Base-by-base conservation (phyloP, 2,888 invertebrate species). In the Andrena bicolor region DNA sequence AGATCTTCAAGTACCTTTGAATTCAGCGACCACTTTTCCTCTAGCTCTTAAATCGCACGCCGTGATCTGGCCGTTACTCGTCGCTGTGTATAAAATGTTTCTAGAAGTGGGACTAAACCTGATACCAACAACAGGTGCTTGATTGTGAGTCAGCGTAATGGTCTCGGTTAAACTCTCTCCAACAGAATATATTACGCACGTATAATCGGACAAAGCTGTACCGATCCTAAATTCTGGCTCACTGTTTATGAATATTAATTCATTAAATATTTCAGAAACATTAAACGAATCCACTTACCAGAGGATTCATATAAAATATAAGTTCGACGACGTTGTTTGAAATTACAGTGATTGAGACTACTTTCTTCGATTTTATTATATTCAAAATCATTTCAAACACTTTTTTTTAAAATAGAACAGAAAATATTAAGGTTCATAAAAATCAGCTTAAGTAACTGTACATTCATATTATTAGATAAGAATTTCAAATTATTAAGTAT, bases 1-100 rank as follows among this genome's bases (percentile, higher is more conserved):
- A n/a, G n/a, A n/a, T n/a, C n/a, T n/a, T n/a, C n/a, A 4, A 13
- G 85, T 91, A 94, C 94, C 94, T 92, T 92, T 93, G 88, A 94
- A 95, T 90, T 93, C 94, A 73, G 90, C 92, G 86, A 92, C 92
- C 72, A 91, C 86, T 89, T 94, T 94, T 63, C 94, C 95, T 74
- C 95, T 94, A 0, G 94, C 93, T 89, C 97, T 94, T 1, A 96
- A 94, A 92, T 97, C 97, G 95, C 96, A 96, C 69, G 96, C 90
- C 88, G 95, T 95, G 41, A 97, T 94, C 28, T 92, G 86, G 0
- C 96, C 96, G 91, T 96, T 95, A 60, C 94, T 93, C 0, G 95
- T 95, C 0, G 95, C 94, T 0, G 95, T 95, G 90, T 96, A 96
- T 28, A 97, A 86, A 61, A 96, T 93, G 90, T 96, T 94, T 69